These are phyloP conservation scores for Anthonomus grandis DNA, from an alignment of 1,140 invertebrate species.

Conservation along the genomic window DNA sequence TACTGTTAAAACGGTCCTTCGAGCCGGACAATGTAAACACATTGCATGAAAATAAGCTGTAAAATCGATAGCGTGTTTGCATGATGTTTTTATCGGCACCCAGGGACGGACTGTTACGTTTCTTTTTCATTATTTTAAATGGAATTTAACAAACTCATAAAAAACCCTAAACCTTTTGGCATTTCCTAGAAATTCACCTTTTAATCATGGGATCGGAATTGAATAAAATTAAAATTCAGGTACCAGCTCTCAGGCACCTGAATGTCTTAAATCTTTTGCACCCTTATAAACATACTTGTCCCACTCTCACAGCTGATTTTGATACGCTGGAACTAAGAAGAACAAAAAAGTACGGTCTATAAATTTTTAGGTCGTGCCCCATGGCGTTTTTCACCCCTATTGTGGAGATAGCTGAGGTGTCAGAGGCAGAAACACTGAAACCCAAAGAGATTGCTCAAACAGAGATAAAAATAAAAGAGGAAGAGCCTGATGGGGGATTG, in stretches of 20 bases:
- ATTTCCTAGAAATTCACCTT: too few species aligned
- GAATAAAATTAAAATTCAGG: neutral
- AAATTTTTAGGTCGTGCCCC: conserved; percentile 23
- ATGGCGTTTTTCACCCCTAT: conserved; percentile 34
- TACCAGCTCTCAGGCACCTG: neutral
- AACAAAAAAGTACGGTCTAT: neutral
- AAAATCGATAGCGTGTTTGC: too few species aligned
- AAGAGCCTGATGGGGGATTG: neutral
- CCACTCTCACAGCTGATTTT: neutral
- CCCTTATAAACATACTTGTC: neutral
- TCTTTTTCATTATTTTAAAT: too few species aligned
- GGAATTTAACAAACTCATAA: too few species aligned
- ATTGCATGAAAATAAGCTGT: too few species aligned
- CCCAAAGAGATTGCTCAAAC: neutral
- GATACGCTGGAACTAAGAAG: neutral
- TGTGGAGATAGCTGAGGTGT: conserved; percentile 27
- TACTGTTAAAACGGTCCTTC: too few species aligned
- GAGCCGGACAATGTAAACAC: too few species aligned
- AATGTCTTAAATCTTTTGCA: neutral
- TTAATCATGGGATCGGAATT: neutral
- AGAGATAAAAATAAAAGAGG: neutral
- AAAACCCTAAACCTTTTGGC: too few species aligned
- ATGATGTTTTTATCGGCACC: too few species aligned
- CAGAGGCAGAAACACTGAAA: neutral
- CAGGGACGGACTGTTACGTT: too few species aligned